Evolutionary conservation across 2,113 vertebrate species (phyloP).

Genomic region (Bagarius yarrelli): DNA sequence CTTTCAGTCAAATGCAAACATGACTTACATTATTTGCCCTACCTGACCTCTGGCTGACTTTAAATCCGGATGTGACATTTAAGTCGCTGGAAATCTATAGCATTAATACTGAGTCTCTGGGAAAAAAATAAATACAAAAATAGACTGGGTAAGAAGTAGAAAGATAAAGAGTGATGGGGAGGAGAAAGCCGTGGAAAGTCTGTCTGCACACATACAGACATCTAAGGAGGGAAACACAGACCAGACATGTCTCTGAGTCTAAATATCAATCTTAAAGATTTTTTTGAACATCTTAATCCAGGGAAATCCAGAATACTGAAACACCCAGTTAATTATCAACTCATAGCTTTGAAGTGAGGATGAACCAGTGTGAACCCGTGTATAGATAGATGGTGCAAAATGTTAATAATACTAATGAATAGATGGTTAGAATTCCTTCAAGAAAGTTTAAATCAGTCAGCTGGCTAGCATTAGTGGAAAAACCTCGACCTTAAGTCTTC

Average conservation of each 20-base stretch:
- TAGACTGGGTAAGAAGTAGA: conserved; percentile 21
- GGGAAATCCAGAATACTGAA: not conserved
- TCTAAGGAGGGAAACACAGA: not conserved
- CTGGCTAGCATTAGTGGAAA: not conserved
- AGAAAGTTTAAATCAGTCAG: not conserved
- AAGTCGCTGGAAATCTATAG: not conserved
- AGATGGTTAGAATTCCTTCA: not conserved
- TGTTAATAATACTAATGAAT: no score
- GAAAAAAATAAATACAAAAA: not conserved
- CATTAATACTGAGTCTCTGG: not conserved
- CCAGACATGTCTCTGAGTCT: not conserved
- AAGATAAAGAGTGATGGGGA: not conserved
- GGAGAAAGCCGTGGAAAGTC: no score
- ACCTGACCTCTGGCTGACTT: conserved; percentile 9
- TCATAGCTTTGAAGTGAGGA: not conserved
- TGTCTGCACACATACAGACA: not conserved
- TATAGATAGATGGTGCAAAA: no score
- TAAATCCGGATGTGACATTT: conserved; percentile 50
- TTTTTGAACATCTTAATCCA: not conserved
- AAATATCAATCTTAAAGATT: not conserved
- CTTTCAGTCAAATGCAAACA: no score
- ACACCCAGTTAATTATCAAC: not conserved
- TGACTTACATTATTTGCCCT: no score
- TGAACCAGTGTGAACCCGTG: not conserved
- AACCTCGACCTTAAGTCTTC: not conserved